Conservation (phyloP, 92 coral and sea anemone genomes). For the Bergia sp. region DNA sequence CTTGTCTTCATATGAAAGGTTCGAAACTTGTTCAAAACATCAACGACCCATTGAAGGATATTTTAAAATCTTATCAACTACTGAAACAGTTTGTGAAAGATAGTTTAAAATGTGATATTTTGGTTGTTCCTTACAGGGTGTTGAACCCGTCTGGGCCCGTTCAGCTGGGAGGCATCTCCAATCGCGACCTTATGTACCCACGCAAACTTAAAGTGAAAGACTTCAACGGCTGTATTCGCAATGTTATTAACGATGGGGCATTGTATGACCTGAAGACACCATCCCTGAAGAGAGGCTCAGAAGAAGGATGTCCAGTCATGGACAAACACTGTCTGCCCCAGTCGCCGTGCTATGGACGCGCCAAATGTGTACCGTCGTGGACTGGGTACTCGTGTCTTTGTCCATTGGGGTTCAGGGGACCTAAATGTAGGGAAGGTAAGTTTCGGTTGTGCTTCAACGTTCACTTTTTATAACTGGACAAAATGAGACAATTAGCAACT, state of each 20-base stretch:
- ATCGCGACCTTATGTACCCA: slow-evolving; percentile 69
- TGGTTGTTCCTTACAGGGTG: slow-evolving; percentile 54
- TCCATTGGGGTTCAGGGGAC: slow-evolving; percentile 48
- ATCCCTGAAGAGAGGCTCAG: slow-evolving; percentile 62
- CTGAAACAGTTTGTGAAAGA: background rate
- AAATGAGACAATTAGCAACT: background rate
- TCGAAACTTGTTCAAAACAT: too few relatives aligned
- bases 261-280: slow-evolving; percentile 82
- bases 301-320: slow-evolving; percentile 85
- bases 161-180: slow-evolving; percentile 87
- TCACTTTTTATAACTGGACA: background rate
- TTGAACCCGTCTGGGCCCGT: slow-evolving; percentile 81
- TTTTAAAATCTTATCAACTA: background rate
- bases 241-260: slow-evolving; percentile 74
- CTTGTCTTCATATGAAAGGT: too few relatives aligned
- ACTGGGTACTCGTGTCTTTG: slow-evolving; percentile 79
- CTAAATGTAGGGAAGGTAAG: slow-evolving; percentile 5
- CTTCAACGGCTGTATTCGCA: slow-evolving; percentile 91
- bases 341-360: slow-evolving; percentile 68
- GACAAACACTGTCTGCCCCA: slow-evolving; percentile 77
- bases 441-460: background rate
- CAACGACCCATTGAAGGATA: background rate
- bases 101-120: background rate
- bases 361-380: slow-evolving; percentile 86
- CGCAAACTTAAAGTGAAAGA: slow-evolving; percentile 50